Conservation (phyloP, 2,797 vertebrate species). For the Malacoctenus gilli region DNA sequence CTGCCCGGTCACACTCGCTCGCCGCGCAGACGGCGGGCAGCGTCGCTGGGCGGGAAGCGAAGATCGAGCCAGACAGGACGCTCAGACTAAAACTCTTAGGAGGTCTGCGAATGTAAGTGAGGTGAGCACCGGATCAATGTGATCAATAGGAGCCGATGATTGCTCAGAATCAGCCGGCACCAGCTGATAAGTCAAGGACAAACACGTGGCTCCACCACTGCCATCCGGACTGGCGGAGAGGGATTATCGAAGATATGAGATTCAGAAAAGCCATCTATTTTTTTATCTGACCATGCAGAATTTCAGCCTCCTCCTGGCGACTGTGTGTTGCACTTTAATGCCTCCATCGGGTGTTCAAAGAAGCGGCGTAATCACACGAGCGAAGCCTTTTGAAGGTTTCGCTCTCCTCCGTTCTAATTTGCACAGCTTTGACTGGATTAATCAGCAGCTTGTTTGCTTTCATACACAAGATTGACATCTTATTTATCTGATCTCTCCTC, state of each 20-base stretch:
- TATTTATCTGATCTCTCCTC: slow-evolving; percentile 42
- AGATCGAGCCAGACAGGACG: slow-evolving; percentile 32
- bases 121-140: slow-evolving; percentile 48
- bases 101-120: slow-evolving; percentile 48
- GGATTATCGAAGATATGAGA: slow-evolving; percentile 8
- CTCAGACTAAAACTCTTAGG: slow-evolving; percentile 42
- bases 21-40: not conserved
- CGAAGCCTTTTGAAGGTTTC: slow-evolving; percentile 6
- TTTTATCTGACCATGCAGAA: slow-evolving; percentile 13
- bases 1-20: not conserved
- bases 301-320: not conserved
- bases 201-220: slow-evolving; percentile 19
- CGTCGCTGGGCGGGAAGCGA: slow-evolving; percentile 1
- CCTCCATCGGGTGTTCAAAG: slow-evolving; percentile 18
- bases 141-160: slow-evolving; percentile 59
- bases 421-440: slow-evolving; percentile 48
- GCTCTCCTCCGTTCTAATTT: slow-evolving; percentile 20
- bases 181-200: slow-evolving; percentile 53
- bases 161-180: slow-evolving; percentile 50
- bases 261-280: not conserved
- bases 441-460: slow-evolving; percentile 48
- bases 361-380: slow-evolving; percentile 4
- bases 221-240: slow-evolving; percentile 16
- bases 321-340: not conserved
- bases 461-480: slow-evolving; percentile 48